Conservation (phyloP, 1,140 invertebrate species). For the Hypothenemus hampei region DNA sequence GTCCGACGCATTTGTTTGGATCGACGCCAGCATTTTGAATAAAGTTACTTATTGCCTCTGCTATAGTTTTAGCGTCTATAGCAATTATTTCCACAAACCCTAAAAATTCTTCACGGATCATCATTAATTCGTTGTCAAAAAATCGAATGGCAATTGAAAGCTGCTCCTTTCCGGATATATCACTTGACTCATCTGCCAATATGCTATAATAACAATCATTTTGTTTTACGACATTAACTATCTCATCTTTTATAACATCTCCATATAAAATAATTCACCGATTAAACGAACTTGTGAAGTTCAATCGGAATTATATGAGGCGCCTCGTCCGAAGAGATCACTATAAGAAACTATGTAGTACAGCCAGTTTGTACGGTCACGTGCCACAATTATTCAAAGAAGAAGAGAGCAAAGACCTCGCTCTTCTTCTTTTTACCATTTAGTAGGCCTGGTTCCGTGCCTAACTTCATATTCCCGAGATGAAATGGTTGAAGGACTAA, state of each 20-base stretch:
- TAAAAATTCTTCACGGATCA: conserved; percentile 37
- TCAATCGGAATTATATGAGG: too few species aligned
- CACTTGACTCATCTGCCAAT: conserved; percentile 36
- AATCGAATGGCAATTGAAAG: conserved; percentile 34
- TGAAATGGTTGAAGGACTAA: too few species aligned
- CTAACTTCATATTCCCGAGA: too few species aligned
- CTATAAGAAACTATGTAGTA: too few species aligned
- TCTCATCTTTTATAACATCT: conserved; percentile 9
- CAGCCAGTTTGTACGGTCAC: too few species aligned
- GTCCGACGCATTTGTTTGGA: conserved; percentile 22
- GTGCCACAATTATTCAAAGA: too few species aligned
- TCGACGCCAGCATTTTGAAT: conserved; percentile 19
- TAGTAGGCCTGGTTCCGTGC: too few species aligned
- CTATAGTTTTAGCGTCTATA: conserved; percentile 26
- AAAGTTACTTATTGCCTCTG: conserved; percentile 27
- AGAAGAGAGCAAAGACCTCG: too few species aligned
- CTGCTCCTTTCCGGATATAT: conserved; percentile 38
- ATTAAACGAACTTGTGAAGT: too few species aligned
- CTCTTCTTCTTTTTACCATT: too few species aligned
- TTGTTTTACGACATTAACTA: conserved; percentile 14
- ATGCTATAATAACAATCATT: conserved; percentile 26
- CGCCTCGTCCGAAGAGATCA: too few species aligned
- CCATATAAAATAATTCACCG: conserved; percentile 24
- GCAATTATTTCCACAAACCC: conserved; percentile 32
- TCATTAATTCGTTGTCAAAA: conserved; percentile 15